Conservation (phyloP, 1,140 invertebrate species). For the Acyrthosiphon pisum region DNA sequence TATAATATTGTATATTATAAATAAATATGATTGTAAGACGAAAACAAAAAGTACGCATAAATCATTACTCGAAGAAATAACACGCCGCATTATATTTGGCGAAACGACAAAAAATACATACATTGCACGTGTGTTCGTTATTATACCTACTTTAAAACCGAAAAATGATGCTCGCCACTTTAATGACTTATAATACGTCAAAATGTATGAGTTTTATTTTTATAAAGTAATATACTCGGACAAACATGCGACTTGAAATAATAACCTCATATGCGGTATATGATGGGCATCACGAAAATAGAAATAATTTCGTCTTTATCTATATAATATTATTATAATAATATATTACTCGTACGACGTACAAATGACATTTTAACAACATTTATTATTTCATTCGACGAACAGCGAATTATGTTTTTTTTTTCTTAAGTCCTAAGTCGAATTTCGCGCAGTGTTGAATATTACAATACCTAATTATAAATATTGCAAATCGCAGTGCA, state of each 20-base stretch:
- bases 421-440: no score
- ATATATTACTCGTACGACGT: no score
- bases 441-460: not conserved
- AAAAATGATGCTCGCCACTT: not conserved
- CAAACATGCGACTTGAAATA: not conserved
- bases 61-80: conserved; percentile 37
- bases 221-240: not conserved
- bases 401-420: not conserved
- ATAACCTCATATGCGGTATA: not conserved
- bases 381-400: not conserved
- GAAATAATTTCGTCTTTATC: not conserved
- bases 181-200: not conserved
- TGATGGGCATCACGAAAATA: not conserved
- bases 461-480: not conserved
- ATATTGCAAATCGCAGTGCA: not conserved
- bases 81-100: conserved; percentile 16
- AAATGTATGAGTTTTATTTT: not conserved
- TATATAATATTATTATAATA: no score
- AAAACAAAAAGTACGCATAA: conserved; percentile 34
- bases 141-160: not conserved
- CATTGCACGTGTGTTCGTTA: conserved; percentile 31
- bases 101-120: conserved; percentile 27
- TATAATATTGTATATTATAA: conserved; percentile 1
- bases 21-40: conserved; percentile 21
- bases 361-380: no score